A percentile compares a stretch with the other conserved stretches of the same genome.
These are phyloP conservation scores for Benitochromis conjunctus DNA, from an alignment of 2,113 vertebrate genomes.

Conservation along the genomic window DNA sequence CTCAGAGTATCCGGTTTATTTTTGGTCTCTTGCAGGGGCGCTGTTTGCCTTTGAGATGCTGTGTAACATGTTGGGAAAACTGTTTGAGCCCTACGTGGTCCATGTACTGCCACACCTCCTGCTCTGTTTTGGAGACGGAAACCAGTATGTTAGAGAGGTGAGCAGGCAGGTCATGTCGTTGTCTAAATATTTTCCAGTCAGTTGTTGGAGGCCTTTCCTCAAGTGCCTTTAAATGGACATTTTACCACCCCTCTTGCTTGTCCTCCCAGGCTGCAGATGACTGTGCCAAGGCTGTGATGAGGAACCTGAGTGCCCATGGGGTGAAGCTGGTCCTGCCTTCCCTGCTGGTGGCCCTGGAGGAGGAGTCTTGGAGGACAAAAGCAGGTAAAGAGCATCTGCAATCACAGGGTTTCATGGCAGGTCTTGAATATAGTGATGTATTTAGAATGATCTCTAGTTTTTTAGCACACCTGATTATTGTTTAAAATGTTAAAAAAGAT, in stretches of 20 bases:
- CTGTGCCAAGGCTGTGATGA: slow-evolving; percentile 98
- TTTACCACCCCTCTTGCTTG: not conserved
- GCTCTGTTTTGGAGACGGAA: slow-evolving; percentile 97
- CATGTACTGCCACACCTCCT: slow-evolving; percentile 94
- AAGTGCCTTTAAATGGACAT: not conserved
- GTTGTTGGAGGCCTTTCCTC: not conserved
- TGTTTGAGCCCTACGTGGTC: slow-evolving; percentile 97
- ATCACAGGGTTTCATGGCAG: not conserved
- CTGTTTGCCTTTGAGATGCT: slow-evolving; percentile 99
- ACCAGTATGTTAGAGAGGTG: slow-evolving; percentile 98
- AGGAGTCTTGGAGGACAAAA: slow-evolving; percentile 99
- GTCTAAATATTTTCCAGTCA: not conserved
- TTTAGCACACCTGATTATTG: not conserved
- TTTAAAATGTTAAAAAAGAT: not conserved
- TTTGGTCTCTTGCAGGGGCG: slow-evolving; percentile 72
- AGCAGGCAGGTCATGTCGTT: not conserved
- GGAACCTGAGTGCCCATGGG: slow-evolving; percentile 95
- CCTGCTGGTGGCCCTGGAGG: slow-evolving; percentile 90
- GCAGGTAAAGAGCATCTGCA: slow-evolving; percentile 75
- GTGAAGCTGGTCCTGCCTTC: slow-evolving; percentile 97
- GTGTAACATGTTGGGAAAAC: slow-evolving; percentile 96
- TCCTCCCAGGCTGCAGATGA: slow-evolving; percentile 90
- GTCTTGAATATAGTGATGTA: not conserved
- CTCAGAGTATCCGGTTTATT: not conserved
- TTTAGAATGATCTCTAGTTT: fast-evolving